These are phyloP conservation scores for Taenioides sp. DNA, from an alignment of 2,797 vertebrate species.

Conservation along the genomic window DNA sequence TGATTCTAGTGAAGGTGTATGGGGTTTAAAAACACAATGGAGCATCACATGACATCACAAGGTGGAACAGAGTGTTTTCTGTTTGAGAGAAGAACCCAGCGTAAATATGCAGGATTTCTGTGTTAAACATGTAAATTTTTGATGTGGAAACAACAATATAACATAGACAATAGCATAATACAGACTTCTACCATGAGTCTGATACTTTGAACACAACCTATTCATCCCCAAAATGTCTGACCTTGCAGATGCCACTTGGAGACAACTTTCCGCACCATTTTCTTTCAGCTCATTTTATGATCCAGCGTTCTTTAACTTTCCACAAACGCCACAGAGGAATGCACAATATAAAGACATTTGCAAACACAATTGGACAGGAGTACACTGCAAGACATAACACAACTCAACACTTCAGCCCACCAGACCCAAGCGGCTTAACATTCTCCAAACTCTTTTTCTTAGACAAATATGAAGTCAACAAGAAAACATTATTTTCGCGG, in stretches of 20 bases:
- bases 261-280: not conserved
- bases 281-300: not conserved
- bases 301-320: not conserved
- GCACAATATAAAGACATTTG: not conserved
- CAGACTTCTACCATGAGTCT: not conserved
- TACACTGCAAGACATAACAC: conserved; percentile 10
- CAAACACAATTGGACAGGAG: conserved; percentile 2
- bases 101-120: no score
- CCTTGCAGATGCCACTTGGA: not conserved
- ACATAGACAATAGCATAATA: no score
- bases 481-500: not conserved
- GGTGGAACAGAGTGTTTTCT: no score
- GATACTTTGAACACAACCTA: not conserved
- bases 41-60: no score
- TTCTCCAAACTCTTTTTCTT: conserved; percentile 1
- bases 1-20: no score
- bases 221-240: not conserved
- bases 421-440: not conserved
- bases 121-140: no score
- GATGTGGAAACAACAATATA: no score
- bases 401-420: not conserved
- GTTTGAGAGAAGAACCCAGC: no score
- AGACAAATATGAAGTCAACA: conserved; percentile 11
- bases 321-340: conserved; percentile 4
- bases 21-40: no score